phyloP scores from a whole-genome alignment of 2,797 vertebrate genomes.

The Diplodus puntazzo region DNA sequence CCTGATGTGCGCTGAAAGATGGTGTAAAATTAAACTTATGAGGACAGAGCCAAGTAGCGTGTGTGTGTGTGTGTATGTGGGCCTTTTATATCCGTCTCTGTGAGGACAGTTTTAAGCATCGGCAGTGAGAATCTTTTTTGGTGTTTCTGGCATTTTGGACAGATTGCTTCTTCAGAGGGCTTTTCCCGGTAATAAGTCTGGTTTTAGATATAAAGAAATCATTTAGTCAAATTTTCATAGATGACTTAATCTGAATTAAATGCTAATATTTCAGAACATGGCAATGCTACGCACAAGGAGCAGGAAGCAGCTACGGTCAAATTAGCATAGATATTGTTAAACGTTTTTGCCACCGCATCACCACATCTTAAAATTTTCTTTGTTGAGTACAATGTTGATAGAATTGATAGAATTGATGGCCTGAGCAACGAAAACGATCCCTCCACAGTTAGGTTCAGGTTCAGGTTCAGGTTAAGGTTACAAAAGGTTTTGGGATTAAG shows the following conservation, averaged over 20 bases:
- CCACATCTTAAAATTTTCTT: not conserved
- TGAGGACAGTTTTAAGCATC: not conserved
- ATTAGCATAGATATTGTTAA: not conserved
- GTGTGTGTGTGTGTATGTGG: not conserved
- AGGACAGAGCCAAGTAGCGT: conserved; percentile 5
- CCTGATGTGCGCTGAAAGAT: conserved; percentile 33
- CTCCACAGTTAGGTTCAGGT: not conserved
- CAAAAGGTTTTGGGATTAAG: not conserved
- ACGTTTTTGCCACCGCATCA: not conserved
- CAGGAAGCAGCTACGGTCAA: conserved; percentile 1
- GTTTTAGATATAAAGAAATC: not conserved
- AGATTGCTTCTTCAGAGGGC: not conserved
- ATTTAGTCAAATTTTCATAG: not conserved
- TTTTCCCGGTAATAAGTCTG: too few species aligned
- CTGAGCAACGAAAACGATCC: not conserved
- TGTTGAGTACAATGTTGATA: not conserved
- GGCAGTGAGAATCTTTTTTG: not conserved
- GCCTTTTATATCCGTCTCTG: conserved; percentile 1
- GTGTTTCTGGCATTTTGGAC: not conserved
- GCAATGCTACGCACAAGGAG: not conserved
- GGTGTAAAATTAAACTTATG: conserved; percentile 30
- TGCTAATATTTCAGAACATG: not conserved
- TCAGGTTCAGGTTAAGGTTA: not conserved
- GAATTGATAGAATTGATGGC: too few species aligned
- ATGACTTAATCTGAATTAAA: not conserved